These are phyloP conservation scores for Leuciscus idus DNA, from an alignment of 2,113 vertebrate species.

Conservation along the genomic window DNA sequence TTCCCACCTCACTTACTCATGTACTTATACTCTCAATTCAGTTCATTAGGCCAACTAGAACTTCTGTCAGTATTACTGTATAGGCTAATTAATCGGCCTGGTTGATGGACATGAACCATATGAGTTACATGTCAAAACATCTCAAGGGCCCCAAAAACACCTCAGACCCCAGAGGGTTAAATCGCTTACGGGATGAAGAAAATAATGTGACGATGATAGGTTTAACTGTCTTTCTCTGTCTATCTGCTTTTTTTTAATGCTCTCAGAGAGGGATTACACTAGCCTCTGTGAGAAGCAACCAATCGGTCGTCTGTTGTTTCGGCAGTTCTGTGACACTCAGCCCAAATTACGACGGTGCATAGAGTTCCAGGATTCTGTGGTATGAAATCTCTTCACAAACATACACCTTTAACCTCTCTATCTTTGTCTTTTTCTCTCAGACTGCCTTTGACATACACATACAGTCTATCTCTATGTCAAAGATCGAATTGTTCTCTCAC, in stretches of 20 bases:
- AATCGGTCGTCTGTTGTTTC: slow-evolving; percentile 83
- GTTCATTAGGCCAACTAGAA: too few species aligned
- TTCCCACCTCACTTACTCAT: too few species aligned
- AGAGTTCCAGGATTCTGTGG: slow-evolving; percentile 84
- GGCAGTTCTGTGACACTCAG: slow-evolving; percentile 85
- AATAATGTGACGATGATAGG: not conserved
- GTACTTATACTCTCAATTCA: too few species aligned
- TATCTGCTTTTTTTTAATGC: slow-evolving; percentile 20
- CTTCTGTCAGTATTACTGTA: too few species aligned
- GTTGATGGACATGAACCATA: too few species aligned
- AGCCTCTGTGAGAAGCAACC: slow-evolving; percentile 86
- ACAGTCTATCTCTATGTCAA: not conserved
- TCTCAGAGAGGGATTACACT: slow-evolving; percentile 80
- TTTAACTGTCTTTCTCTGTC: not conserved
- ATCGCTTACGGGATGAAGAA: not conserved
- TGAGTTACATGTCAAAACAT: too few species aligned
- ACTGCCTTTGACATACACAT: slow-evolving; percentile 29
- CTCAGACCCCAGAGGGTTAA: too few species aligned
- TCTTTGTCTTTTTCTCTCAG: not conserved
- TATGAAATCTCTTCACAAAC: slow-evolving; percentile 60
- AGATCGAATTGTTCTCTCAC: not conserved
- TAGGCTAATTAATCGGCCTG: too few species aligned
- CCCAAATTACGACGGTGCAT: slow-evolving; percentile 81
- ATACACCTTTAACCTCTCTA: not conserved
- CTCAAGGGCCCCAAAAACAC: too few species aligned